Base-by-base conservation (phyloP, 2,113 vertebrate genomes). In the Emberiza fucata region DNA sequence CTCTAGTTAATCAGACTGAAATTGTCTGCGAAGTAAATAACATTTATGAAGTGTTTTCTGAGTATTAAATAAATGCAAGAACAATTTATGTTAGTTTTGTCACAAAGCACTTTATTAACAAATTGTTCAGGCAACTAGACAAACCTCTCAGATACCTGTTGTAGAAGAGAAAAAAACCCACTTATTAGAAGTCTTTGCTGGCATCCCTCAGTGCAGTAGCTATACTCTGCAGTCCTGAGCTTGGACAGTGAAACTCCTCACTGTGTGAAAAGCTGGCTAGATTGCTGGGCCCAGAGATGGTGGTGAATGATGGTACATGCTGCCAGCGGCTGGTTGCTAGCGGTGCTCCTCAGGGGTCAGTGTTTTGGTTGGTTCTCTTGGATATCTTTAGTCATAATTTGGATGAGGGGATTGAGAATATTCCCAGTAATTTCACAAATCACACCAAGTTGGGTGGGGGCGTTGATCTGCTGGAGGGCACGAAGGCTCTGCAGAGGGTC, bases 1-100 rank as follows among this genome's bases (percentile, higher is more conserved):
- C 87, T 97, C 12, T 94, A 66, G 56, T 92, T 93, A 91, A 93
- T 94, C 75, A 86, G 66, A 66, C 39, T 76, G 39, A 95, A 95
- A 51, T 79, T 79, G 33, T 65, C 50, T 85, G 17, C 69, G 68
- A 92, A 84, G 81, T 94, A 95, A 95, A 92, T 92, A 94, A 72
- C 13, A 47, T 72, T 94, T 88, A 77, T 90, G 33, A 90, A 69
- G 80, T 84, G 15, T 76, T 91, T 94, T 89, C 57, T 42, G 45
- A 86, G 47, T 85, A 91, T 44, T 7, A 19, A 90, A 93, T 77
- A 88, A 85, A 80, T 60, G 33, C 15, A 68, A 61, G 59, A 91
- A 61, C 21, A 72, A 80, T 95, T 94, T 27, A 10, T 76, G 21
- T 79, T 92, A 35, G 54, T 80, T 90, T 91, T 87, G 33, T 94